phyloP scores from a whole-genome alignment of 2,888 invertebrate genomes.

The Tipula helvola region DNA sequence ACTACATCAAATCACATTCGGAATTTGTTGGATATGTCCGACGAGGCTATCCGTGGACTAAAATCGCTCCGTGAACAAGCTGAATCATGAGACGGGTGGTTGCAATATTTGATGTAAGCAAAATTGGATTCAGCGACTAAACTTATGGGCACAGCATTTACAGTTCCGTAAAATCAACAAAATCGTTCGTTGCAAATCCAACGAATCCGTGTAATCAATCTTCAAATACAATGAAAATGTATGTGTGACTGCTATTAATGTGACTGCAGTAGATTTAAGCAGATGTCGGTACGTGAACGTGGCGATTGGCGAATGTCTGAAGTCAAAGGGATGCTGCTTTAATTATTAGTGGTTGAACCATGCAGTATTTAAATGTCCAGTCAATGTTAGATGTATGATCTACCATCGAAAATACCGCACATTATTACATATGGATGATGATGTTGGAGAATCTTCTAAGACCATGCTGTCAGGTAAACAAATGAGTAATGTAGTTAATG shows the following conservation, averaged over 20 bases:
- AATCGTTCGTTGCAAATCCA: not conserved
- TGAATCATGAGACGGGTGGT: not conserved
- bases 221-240: not conserved
- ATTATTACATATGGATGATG: too few species aligned
- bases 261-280: too few species aligned
- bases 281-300: too few species aligned
- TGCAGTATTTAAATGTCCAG: not conserved
- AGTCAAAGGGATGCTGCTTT: not conserved
- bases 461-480: not conserved
- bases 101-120: not conserved
- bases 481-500: too few species aligned
- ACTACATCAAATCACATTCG: not conserved
- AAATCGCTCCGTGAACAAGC: not conserved
- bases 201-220: too few species aligned
- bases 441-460: too few species aligned
- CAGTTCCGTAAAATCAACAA: not conserved
- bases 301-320: not conserved
- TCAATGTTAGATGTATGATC: not conserved
- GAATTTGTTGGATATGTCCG: not conserved
- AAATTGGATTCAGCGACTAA: not conserved
- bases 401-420: not conserved
- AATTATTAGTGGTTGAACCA: not conserved
- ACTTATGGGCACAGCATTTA: not conserved
- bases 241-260: too few species aligned
- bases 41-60: not conserved